Conservation (phyloP, 2,888 invertebrate species). For the Calliscelio sp. region DNA sequence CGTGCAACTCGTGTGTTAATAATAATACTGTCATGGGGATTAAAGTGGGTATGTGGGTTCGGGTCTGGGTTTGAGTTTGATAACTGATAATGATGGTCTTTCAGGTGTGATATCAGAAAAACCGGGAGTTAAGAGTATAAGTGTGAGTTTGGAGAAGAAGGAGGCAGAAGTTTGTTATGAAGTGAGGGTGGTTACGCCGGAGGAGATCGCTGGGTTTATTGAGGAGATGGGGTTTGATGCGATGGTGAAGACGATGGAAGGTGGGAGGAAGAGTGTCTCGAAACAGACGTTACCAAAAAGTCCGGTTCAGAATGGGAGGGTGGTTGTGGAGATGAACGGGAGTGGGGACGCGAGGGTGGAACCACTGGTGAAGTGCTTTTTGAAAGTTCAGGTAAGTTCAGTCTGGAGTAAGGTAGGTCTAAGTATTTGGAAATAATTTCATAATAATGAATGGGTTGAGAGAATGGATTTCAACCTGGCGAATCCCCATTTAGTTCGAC, state of each 20-base stretch:
- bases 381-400: constrained; percentile 81
- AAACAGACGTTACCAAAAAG: constrained; percentile 56
- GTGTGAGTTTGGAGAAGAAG: constrained; percentile 89
- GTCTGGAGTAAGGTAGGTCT: too few relatives aligned
- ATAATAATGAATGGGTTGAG: too few relatives aligned
- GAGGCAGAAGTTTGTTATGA: constrained; percentile 89
- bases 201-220: constrained; percentile 89
- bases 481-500: too few relatives aligned
- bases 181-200: constrained; percentile 86
- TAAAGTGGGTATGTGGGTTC: too few relatives aligned
- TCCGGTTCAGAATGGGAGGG: constrained; percentile 1
- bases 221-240: constrained; percentile 94
- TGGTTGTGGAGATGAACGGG: constrained; percentile 74
- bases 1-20: too few relatives aligned
- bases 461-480: too few relatives aligned
- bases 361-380: constrained; percentile 80
- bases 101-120: constrained; percentile 88
- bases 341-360: constrained; percentile 76
- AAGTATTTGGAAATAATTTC: not conserved
- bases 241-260: constrained; percentile 85
- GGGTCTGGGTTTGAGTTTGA: too few relatives aligned
- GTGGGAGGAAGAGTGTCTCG: constrained; percentile 75
- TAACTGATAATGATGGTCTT: too few relatives aligned
- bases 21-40: too few relatives aligned
- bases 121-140: constrained; percentile 88